Base-by-base conservation (phyloP, 2,113 vertebrate species). In the Gymnogyps californianus region DNA sequence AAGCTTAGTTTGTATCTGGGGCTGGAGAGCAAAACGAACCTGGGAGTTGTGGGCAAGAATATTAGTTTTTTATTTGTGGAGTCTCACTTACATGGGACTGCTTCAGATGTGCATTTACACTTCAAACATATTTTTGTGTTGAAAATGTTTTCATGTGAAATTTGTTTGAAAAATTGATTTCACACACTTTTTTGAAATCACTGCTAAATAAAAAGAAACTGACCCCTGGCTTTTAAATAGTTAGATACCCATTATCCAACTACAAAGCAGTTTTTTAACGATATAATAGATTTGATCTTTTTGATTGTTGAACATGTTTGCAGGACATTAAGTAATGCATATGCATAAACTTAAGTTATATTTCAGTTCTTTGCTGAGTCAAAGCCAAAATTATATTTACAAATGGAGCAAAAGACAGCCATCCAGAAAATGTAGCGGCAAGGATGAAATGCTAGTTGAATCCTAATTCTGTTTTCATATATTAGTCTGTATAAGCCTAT, bases 391-490 rank as follows among this genome's bases (percentile, higher is more conserved):
- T 79, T 72, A 16, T 89, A 49, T 86, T 92, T 88, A 87, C 52
- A 88, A 85, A 79, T 31, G 40, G 54, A 93, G 76, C 52, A 69
- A 85, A 78, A 91, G 80, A 87, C 59, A 65, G 49, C 20, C 29
- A 80, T 15, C 13, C 36, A 79, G 92, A 87, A 93, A 95, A 87
- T 16, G 20, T 0, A 0, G 47, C 58, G 44, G 57, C 61, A 82
- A 91, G n/a, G 70, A 87, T 87, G 65, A 95, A 91, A 95, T 66
- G 81, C 87, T 77, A 52, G 36, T 69, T 94, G 75, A 95, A 94
- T 95, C 51, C 70, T 87, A 75, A 82, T 82, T 89, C 57, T 93
- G 40, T 90, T 94, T 93, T 88, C 62, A n/a, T 49, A 24, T 87
- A 69, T 58, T 91, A 65, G 47, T 85, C 82, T 10, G 0, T 47